Percentiles rank a stretch among this genome's conserved stretches.
Evolutionary conservation across 2,113 vertebrate genomes (phyloP).

Genomic region (Tretioscincus oriximinensis): DNA sequence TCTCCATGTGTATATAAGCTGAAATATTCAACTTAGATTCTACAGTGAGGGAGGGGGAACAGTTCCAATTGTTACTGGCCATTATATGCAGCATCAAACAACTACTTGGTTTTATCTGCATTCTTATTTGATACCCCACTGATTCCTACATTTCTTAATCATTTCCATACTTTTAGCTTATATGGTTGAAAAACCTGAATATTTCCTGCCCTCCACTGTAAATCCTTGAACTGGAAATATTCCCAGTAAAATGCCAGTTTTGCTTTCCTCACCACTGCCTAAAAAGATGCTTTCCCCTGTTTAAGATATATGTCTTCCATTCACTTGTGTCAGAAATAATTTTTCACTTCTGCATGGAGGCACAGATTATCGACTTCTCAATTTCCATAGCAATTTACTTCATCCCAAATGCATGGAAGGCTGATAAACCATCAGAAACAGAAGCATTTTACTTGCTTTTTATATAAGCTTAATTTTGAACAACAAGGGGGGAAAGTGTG

Average conservation of each 20-base stretch:
- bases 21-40: too few relatives aligned
- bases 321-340: not conserved
- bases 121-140: too few relatives aligned
- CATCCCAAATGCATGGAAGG: not conserved
- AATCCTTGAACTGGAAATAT: not conserved
- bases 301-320: not conserved
- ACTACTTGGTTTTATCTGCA: too few relatives aligned
- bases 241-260: not conserved
- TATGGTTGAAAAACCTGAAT: not conserved
- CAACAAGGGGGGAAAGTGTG: too few relatives aligned
- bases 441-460: not conserved
- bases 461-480: too few relatives aligned
- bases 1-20: too few relatives aligned
- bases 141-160: too few relatives aligned
- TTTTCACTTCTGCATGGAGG: not conserved
- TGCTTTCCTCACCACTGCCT: not conserved
- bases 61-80: too few relatives aligned
- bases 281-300: too few relatives aligned
- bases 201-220: too few relatives aligned
- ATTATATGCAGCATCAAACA: too few relatives aligned
- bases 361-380: not conserved
- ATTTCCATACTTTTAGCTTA: not conserved
- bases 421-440: not conserved
- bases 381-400: not conserved
- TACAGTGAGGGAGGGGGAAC: too few relatives aligned